phyloP scores from a whole-genome alignment of 2,888 invertebrate genomes.

The Phlogophora meticulosa region DNA sequence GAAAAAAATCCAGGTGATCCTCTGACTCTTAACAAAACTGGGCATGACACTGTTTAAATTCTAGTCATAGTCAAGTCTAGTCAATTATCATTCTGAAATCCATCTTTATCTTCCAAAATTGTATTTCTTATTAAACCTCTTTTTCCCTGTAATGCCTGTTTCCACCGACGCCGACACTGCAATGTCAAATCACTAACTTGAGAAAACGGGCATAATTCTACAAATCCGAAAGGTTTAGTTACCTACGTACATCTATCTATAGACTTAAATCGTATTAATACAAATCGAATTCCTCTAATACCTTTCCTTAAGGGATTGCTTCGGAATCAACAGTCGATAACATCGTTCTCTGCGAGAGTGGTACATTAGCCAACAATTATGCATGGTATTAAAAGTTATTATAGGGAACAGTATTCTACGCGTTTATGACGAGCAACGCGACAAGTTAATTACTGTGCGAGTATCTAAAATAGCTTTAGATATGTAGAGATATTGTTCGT shows the following conservation, averaged over 20 bases:
- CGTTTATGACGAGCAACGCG: conserved; percentile 33
- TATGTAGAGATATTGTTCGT: conserved; percentile 7
- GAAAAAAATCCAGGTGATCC: not conserved
- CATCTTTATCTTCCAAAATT: no score
- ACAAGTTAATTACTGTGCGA: conserved; percentile 56
- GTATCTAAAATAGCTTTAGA: conserved; percentile 47
- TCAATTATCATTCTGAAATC: no score
- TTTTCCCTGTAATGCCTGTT: no score
- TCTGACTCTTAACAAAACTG: not conserved
- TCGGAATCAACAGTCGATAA: conserved; percentile 49
- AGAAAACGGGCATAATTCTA: no score
- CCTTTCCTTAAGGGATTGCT: conserved; percentile 33
- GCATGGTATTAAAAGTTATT: conserved; percentile 56
- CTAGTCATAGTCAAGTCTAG: no score
- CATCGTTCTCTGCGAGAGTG: conserved; percentile 23
- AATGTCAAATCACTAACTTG: no score
- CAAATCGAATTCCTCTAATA: conserved; percentile 18
- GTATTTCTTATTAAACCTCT: no score
- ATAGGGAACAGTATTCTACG: conserved; percentile 33
- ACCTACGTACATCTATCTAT: not conserved
- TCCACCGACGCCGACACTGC: no score
- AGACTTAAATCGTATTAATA: not conserved
- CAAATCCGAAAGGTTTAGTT: no score
- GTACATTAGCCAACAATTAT: conserved; percentile 59
- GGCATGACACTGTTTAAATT: no score